A percentile compares a stretch with the other conserved stretches of the same genome.
phyloP scores from a whole-genome alignment of 1,140 invertebrate genomes.

The Drosophila nasuta region DNA sequence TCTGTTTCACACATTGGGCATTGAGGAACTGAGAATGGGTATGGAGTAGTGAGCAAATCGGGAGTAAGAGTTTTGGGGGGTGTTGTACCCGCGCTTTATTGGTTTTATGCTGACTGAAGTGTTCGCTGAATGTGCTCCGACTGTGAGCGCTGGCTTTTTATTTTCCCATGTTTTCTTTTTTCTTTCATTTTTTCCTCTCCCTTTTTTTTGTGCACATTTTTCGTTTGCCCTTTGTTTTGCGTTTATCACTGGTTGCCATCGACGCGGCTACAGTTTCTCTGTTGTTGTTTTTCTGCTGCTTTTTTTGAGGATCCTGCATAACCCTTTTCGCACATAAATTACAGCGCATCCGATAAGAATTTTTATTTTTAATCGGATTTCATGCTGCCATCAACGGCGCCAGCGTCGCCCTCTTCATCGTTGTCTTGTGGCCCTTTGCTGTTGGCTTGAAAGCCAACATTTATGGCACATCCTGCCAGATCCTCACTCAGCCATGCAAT shows the following conservation, averaged over 20 bases:
- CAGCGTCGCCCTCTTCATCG: conserved; percentile 49
- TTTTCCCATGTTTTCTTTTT: conserved; percentile 35
- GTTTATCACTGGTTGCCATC: conserved; percentile 81
- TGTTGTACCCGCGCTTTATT: conserved; percentile 69
- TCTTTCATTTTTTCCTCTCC: conserved; percentile 26
- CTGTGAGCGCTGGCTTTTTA: conserved; percentile 29
- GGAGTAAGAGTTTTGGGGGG: not conserved
- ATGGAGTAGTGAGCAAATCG: not conserved
- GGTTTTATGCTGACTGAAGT: conserved; percentile 59
- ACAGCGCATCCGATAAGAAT: conserved; percentile 84
- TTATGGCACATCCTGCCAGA: conserved; percentile 74
- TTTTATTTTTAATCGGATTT: conserved; percentile 85
- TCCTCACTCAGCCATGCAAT: conserved; percentile 62
- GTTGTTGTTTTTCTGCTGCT: conserved; percentile 21
- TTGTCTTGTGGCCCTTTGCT: conserved; percentile 58
- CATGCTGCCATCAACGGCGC: conserved; percentile 76
- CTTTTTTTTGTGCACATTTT: conserved; percentile 65
- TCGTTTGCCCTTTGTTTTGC: conserved; percentile 80
- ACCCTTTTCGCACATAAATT: conserved; percentile 85
- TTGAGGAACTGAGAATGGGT: not conserved
- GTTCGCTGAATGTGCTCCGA: conserved; percentile 23
- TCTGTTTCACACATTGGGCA: conserved; percentile 9
- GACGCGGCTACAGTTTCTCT: conserved; percentile 66
- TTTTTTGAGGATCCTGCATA: conserved; percentile 61
- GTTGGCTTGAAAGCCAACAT: conserved; percentile 72